A percentile compares a stretch with the other conserved stretches of the same genome.
Evolutionary conservation across 2,797 vertebrate genomes (phyloP).

Genomic region (Otus scops): DNA sequence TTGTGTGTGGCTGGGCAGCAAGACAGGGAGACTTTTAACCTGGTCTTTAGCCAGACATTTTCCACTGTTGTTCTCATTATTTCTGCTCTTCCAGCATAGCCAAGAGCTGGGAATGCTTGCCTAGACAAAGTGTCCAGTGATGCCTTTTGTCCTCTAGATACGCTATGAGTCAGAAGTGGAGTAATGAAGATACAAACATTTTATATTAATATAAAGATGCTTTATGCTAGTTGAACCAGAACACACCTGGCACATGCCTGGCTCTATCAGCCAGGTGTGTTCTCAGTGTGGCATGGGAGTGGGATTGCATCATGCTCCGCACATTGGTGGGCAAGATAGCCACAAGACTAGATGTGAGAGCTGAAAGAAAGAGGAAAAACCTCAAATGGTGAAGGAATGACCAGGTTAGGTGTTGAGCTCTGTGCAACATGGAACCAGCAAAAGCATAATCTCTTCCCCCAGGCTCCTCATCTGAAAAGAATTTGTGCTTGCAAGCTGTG

Average conservation of each 20-base stretch:
- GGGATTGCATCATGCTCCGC: neutral
- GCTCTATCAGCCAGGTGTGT: accelerated
- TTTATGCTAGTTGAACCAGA: neutral
- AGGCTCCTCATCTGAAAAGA: constrained; percentile 19
- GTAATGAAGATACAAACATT: neutral
- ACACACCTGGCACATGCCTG: neutral
- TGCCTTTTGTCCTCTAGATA: neutral
- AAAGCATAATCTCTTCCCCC: neutral
- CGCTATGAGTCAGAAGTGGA: neutral
- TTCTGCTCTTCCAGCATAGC: neutral
- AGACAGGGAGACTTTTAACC: neutral
- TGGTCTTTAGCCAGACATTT: neutral
- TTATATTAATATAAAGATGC: neutral
- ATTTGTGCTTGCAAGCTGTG: constrained; percentile 44
- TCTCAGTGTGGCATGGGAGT: accelerated
- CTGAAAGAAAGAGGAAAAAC: neutral
- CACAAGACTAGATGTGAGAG: neutral
- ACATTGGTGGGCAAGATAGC: neutral
- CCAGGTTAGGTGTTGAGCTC: neutral
- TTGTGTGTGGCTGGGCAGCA: neutral
- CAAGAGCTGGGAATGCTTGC: neutral
- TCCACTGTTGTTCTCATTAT: neutral
- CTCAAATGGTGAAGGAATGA: neutral
- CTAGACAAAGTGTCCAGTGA: neutral
- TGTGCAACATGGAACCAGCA: neutral